These are phyloP conservation scores for Laticauda laticaudata DNA, from an alignment of 2,113 vertebrate species.

Conservation along the genomic window DNA sequence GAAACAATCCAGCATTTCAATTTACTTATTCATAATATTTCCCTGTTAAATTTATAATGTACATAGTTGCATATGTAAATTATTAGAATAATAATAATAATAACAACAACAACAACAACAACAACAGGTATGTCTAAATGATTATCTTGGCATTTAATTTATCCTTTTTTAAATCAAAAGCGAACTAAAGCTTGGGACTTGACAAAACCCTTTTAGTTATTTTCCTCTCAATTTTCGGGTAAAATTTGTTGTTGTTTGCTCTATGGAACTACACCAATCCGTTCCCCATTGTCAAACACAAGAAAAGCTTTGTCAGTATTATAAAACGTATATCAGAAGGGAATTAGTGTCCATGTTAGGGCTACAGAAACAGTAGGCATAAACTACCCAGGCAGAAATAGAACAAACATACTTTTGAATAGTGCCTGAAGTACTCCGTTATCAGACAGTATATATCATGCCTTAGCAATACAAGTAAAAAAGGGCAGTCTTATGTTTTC, in stretches of 20 bases:
- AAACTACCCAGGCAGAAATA: constrained; percentile 13
- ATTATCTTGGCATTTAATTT: neutral
- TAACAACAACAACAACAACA: neutral
- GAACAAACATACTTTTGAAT: constrained; percentile 39
- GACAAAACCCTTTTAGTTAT: neutral
- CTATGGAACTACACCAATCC: neutral
- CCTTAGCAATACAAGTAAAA: constrained; percentile 39
- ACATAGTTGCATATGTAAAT: neutral
- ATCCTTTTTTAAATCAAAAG: neutral
- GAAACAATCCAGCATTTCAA: neutral
- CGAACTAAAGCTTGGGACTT: neutral
- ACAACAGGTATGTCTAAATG: neutral
- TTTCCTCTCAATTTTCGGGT: constrained; percentile 20
- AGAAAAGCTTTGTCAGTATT: constrained; percentile 44
- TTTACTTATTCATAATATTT: neutral
- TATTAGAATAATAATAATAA: neutral
- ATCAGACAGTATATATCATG: constrained; percentile 55
- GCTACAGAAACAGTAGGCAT: constrained; percentile 1
- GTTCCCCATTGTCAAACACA: constrained; percentile 16
- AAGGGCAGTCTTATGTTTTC: constrained; percentile 51
- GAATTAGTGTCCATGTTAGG: constrained; percentile 6
- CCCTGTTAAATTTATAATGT: neutral
- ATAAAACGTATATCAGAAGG: constrained; percentile 29
- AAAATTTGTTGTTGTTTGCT: constrained; percentile 43
- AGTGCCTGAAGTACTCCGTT: neutral